Conservation (phyloP, 2,113 vertebrate species). For the Brachirus orientalis region DNA sequence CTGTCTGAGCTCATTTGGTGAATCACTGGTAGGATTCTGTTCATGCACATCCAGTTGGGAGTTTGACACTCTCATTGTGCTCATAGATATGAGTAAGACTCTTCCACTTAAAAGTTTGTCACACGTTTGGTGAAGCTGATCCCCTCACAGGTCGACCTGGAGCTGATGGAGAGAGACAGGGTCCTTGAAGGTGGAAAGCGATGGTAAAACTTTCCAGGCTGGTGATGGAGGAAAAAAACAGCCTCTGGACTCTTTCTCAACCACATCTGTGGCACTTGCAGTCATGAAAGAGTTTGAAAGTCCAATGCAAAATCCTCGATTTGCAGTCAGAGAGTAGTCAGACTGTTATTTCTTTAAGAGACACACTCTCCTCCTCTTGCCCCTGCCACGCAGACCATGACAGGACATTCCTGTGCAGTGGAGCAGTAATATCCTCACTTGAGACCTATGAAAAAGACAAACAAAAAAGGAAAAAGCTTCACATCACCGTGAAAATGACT, state of each 20-base stretch:
- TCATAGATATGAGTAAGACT: constrained; percentile 5
- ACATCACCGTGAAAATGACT: constrained; percentile 10
- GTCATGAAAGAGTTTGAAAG: constrained; percentile 42
- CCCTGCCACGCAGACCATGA: constrained; percentile 45
- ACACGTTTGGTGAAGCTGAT: constrained; percentile 1
- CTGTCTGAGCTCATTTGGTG: constrained; percentile 41
- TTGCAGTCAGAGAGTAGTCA: constrained; percentile 35
- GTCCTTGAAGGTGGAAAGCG: background rate
- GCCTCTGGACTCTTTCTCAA: constrained; percentile 26
- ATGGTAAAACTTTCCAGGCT: too few relatives aligned
- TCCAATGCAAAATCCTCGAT: constrained; percentile 4
- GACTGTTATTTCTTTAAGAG: constrained; percentile 34
- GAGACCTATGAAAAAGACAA: constrained; percentile 58
- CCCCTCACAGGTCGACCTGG: constrained; percentile 5
- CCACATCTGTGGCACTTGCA: constrained; percentile 46
- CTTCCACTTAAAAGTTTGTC: constrained; percentile 13
- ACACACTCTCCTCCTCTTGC: constrained; percentile 46
- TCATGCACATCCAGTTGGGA: constrained; percentile 25
- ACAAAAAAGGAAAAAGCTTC: constrained; percentile 15
- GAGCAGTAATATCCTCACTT: constrained; percentile 48
- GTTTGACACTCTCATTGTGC: constrained; percentile 43
- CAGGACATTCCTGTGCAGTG: constrained; percentile 66
- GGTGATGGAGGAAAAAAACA: constrained; percentile 65
- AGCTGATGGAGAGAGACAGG: constrained; percentile 2
- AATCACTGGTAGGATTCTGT: constrained; percentile 16